Percentiles rank a stretch among this genome's conserved stretches.
These are phyloP conservation scores for Athrips mouffetella DNA, from an alignment of 2,888 invertebrate genomes.

Conservation along the genomic window DNA sequence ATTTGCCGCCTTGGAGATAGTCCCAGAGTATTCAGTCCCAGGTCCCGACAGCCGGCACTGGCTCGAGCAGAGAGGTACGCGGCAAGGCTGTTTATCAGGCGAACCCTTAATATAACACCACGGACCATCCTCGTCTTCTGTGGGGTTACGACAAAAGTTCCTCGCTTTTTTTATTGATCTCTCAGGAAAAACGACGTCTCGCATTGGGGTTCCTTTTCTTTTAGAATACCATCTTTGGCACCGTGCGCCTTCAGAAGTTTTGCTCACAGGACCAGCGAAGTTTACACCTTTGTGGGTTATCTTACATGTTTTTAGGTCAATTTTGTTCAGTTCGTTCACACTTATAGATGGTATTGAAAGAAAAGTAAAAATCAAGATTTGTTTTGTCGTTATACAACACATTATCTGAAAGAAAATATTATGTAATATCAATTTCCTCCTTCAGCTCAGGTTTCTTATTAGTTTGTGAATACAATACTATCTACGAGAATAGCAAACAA, in stretches of 20 bases:
- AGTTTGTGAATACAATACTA: too few species aligned
- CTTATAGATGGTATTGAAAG: background rate
- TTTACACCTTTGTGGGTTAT: background rate
- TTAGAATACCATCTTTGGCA: background rate
- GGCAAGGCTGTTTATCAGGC: background rate
- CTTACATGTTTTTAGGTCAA: background rate
- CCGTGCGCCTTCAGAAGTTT: background rate
- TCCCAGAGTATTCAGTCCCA: background rate
- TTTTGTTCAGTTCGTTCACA: background rate
- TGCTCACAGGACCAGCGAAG: background rate
- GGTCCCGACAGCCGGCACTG: background rate
- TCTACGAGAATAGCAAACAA: too few species aligned
- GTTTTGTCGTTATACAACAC: too few species aligned
- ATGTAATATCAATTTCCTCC: too few species aligned
- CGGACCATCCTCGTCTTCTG: background rate
- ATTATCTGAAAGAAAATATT: too few species aligned
- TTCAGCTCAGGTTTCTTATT: too few species aligned
- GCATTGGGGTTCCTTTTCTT: background rate
- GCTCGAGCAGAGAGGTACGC: background rate
- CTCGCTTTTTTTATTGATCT: background rate
- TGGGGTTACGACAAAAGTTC: background rate
- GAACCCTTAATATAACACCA: background rate
- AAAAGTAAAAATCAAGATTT: too few species aligned
- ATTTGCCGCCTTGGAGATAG: background rate
- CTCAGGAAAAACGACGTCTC: background rate